Base-by-base conservation (phyloP, 1,140 invertebrate genomes). In the Solenopsis fugax region DNA sequence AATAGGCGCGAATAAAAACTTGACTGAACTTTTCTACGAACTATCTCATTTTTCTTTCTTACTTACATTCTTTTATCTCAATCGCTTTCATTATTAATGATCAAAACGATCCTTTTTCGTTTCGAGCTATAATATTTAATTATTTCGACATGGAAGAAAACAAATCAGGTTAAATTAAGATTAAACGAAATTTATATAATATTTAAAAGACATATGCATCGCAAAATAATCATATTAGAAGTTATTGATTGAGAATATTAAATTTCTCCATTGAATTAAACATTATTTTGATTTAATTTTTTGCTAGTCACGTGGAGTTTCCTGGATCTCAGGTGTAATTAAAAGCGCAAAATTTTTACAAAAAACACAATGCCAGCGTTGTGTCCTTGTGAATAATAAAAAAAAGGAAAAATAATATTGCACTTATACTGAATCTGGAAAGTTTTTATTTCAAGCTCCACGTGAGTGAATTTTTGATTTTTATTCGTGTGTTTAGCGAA, bases 1-100 rank as follows among this genome's bases (percentile, higher is more conserved):
- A 73, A 84, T 84, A 81, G 29, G 16, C 37, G 24, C 54, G 54
- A 13, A 3, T 24, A 21, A 45, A 41, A 52, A 58, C 37, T 60
- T 16, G 7, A 60, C 24, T 0, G 4, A 62, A 41, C 18, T 9
- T 58, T 69, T 50, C 64, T 21, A 45, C 29, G 16, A 52, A 65
- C 45, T 3, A 16, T 81, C 3, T n/a, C 16, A 45, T 56, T 50
- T 29, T 56, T 18, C 10, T 18, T 69, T 54, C 9, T 52, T 16
- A 24, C 5, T 16, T 29, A 45, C 5, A 24, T 48, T 37, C 13
- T 24, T 45, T 16, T n/a, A 45, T 69, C 21, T 16, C 12, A 16
- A 37, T 12, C 18, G 16, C 9, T 45, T 77, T 58, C 41, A 21
- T 56, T 73, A 73, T 73, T n/a, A 56, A 73, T 56, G 37, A 56